phyloP scores from a whole-genome alignment of 2,797 vertebrate genomes.

The Tarsius wallacei region DNA sequence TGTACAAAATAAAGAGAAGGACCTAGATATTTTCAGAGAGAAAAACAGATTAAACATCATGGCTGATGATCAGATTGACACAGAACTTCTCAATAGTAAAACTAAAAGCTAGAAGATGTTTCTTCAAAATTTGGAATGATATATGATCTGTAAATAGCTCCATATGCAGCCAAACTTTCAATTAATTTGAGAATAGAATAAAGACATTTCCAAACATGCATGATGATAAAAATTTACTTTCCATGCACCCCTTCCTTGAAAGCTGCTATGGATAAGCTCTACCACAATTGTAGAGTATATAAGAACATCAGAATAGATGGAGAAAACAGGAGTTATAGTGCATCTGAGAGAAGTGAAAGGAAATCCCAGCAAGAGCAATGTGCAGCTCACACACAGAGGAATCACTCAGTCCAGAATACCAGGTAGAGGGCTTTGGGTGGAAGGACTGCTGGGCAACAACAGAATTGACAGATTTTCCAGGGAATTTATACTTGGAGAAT shows the following conservation, averaged over 20 bases:
- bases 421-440: not conserved
- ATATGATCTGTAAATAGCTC: not conserved
- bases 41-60: not conserved
- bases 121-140: conserved; percentile 9
- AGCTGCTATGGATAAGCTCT: not conserved
- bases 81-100: not conserved
- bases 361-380: not conserved
- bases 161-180: not conserved
- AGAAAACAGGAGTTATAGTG: not conserved
- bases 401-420: not conserved
- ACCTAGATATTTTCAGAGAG: not conserved
- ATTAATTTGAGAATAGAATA: not conserved
- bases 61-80: not conserved
- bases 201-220: not conserved
- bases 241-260: not conserved
- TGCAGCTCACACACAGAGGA: not conserved
- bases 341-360: not conserved
- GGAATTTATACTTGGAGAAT: not conserved
- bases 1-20: not conserved
- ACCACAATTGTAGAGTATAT: not conserved
- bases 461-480: not conserved
- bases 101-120: not conserved
- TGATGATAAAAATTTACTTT: conserved; percentile 9
- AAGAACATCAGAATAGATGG: not conserved
- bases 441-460: not conserved